These are phyloP conservation scores for Andrena haemorrhoa DNA, from an alignment of 2,888 invertebrate species.

Conservation along the genomic window DNA sequence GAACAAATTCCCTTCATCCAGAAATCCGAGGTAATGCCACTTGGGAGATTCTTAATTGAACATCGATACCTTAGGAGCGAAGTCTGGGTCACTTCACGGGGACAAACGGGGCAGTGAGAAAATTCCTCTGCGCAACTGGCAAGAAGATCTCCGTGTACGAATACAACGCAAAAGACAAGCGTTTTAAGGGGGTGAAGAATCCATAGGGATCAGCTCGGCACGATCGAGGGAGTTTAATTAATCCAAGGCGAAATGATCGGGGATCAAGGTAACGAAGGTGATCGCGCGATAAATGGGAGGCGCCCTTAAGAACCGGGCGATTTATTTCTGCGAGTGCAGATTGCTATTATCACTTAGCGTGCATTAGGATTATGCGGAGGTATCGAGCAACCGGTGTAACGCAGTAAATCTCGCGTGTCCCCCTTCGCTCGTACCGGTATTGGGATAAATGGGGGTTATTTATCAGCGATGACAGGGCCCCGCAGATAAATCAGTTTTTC, in stretches of 20 bases:
- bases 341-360: background rate
- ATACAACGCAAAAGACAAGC: background rate
- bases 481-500: constrained; percentile 26
- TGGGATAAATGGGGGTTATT: constrained; percentile 23
- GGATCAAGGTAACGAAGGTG: constrained; percentile 6
- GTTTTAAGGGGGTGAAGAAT: background rate
- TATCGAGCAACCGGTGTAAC: background rate
- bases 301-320: background rate
- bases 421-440: background rate
- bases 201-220: background rate
- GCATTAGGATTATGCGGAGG: constrained; percentile 3
- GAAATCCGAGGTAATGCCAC: background rate
- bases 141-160: background rate
- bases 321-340: constrained; percentile 9
- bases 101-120: too few species aligned
- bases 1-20: background rate
- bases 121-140: background rate
- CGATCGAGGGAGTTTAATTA: constrained; percentile 23
- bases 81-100: too few species aligned
- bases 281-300: background rate
- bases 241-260: constrained; percentile 9
- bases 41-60: background rate
- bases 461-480: constrained; percentile 34
- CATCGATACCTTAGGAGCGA: too few species aligned
- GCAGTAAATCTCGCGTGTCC: constrained; percentile 17